Conservation (phyloP, 23 tunicate species). For the Styela clava region DNA sequence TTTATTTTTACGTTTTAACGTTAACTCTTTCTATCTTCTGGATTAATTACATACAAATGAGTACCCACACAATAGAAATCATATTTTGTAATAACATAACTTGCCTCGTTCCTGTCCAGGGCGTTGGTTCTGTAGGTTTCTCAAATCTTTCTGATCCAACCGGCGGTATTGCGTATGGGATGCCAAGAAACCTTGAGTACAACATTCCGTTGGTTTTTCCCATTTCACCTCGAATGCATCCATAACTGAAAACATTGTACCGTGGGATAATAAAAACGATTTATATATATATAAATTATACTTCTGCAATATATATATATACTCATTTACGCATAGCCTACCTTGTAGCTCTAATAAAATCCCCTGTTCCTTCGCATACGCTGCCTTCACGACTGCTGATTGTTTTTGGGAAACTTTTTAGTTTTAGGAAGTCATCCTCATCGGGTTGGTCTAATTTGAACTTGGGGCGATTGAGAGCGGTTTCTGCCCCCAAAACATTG, state of each 20-base stretch:
- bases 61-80: too few relatives aligned
- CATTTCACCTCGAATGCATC: constrained; percentile 43
- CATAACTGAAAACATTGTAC: constrained; percentile 23
- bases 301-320: too few relatives aligned
- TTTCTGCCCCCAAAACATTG: background rate
- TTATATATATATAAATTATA: too few relatives aligned
- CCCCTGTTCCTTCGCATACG: constrained; percentile 15
- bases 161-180: constrained; percentile 51
- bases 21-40: too few relatives aligned
- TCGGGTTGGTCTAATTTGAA: background rate
- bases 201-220: constrained; percentile 25
- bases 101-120: constrained; percentile 45
- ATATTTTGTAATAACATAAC: too few relatives aligned
- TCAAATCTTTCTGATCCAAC: constrained; percentile 31
- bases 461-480: background rate
- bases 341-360: constrained; percentile 38
- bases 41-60: too few relatives aligned
- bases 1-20: too few relatives aligned
- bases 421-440: background rate
- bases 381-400: background rate
- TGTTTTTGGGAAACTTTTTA: background rate
- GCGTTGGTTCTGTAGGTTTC: constrained; percentile 13
- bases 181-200: constrained; percentile 36
- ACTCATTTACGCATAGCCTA: too few relatives aligned
- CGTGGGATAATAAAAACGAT: too few relatives aligned